Evolutionary conservation across 2,888 invertebrate species (phyloP).

Genomic region (Ophraella communa): DNA sequence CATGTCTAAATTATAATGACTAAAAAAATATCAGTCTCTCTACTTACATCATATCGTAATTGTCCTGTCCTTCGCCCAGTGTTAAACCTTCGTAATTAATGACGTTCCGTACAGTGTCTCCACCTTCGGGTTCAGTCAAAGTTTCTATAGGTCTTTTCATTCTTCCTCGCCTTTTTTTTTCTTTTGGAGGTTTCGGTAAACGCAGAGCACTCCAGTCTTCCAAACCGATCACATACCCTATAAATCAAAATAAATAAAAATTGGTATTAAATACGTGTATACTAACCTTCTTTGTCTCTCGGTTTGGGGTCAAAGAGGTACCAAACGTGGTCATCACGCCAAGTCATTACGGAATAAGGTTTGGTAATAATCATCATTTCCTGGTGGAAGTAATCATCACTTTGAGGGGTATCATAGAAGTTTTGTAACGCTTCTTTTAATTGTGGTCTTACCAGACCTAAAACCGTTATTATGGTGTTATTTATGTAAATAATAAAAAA

Average conservation of each 20-base stretch:
- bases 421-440: conserved; percentile 37
- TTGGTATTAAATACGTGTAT: not conserved
- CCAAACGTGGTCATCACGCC: conserved; percentile 50
- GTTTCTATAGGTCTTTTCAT: not conserved
- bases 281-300: conserved; percentile 50
- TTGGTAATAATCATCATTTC: conserved; percentile 49
- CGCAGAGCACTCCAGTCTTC: conserved; percentile 52
- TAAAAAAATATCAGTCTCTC: not conserved
- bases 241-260: not conserved
- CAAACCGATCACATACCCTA: conserved; percentile 47
- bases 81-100: conserved; percentile 9
- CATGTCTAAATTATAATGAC: too few species aligned
- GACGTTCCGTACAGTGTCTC: conserved; percentile 11
- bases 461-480: too few species aligned
- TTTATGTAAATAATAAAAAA: too few species aligned
- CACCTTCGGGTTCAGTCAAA: not conserved
- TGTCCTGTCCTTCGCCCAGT: conserved; percentile 25
- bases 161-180: not conserved
- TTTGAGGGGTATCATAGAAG: conserved; percentile 35
- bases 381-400: conserved; percentile 31
- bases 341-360: conserved; percentile 50
- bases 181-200: conserved; percentile 18
- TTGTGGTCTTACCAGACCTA: conserved; percentile 40
- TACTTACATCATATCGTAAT: not conserved
- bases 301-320: conserved; percentile 56